A percentile compares a stretch with the other conserved stretches of the same genome.
Evolutionary conservation across 2,888 invertebrate genomes (phyloP).

Genomic region (Apamea crenata): DNA sequence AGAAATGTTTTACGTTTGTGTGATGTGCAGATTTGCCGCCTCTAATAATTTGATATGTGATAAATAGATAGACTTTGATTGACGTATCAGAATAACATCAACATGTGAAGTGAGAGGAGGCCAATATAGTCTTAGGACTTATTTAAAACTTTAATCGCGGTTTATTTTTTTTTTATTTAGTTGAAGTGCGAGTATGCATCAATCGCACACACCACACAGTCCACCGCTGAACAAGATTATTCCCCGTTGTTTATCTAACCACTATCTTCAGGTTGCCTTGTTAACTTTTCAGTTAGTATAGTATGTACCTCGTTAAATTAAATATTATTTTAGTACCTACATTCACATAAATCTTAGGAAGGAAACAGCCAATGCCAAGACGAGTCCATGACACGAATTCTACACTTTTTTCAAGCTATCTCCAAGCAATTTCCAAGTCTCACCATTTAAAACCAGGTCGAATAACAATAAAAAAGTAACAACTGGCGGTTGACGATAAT

Average conservation of each 20-base stretch:
- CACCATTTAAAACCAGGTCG: slow-evolving; percentile 60
- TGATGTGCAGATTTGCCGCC: slow-evolving; percentile 58
- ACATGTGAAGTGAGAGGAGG: slow-evolving; percentile 24
- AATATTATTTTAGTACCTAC: neutral
- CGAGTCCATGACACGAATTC: slow-evolving; percentile 47
- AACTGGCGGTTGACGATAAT: slow-evolving; percentile 52
- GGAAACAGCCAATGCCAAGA: slow-evolving; percentile 35
- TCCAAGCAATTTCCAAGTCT: slow-evolving; percentile 26
- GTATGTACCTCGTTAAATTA: neutral
- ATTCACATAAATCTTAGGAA: neutral
- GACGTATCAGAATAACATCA: slow-evolving; percentile 56
- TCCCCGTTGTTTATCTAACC: neutral
- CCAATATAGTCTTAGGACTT: slow-evolving; percentile 11
- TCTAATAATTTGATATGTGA: slow-evolving; percentile 58
- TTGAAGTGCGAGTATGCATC: slow-evolving; percentile 1
- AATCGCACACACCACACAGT: neutral
- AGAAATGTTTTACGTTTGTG: slow-evolving; percentile 49
- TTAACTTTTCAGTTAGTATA: neutral
- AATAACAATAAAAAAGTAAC: slow-evolving; percentile 57
- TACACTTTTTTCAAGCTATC: slow-evolving; percentile 7
- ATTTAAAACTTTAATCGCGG: slow-evolving; percentile 19
- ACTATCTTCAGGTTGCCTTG: neutral
- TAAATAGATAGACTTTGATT: slow-evolving; percentile 62
- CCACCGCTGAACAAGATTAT: neutral
- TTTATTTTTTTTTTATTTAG: slow-evolving; percentile 14